Evolutionary conservation across 2,797 vertebrate genomes (phyloP), one percentile per base, ranked within the genome.

Genomic region (Danio aesculapii): DNA sequence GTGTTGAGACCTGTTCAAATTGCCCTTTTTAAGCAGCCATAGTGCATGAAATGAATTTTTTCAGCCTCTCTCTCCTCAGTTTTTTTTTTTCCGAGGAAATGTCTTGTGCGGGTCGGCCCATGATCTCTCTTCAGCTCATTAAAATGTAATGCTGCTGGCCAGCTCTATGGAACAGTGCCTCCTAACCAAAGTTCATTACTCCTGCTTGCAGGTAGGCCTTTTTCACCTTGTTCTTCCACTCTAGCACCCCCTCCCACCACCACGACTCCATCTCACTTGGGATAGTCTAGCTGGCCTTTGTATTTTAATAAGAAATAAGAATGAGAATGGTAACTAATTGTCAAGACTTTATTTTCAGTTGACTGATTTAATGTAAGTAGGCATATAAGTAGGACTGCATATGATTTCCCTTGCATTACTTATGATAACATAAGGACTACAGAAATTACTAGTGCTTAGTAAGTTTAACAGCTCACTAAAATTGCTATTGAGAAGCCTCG

Each of bases 121-220:
- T 91, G 90, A 91, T 93, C 95, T 95, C 94, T 93, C 91, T 93
- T 92, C 92, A 95, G 94, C 94, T 96, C 95, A 96, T 96, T 95
- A 95, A 95, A 95, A 93, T 94, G 92, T 95, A 94, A 95, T 94
- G 93, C 93, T 90, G 92, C 93, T 93, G 93, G 91, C 91, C 91
- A 95, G 92, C 93, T 95, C 93, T 92, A 93, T 93, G 93, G 94
- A 95, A 95, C 93, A 93, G 91, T 94, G 95, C 94, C 91, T 94
- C 92, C 93, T 94, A 94, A 94, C 92, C 93, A 96, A 95, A 96
- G 96, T 95, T 96, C 93, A 96, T 92, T 92, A 91, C 93, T 91
- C 86, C 90, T 89, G 77, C 84, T 88, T 83, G 83, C 86, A 88
- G 86, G 86, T 88, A 86, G 79, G 83, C 77, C 83, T 86, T 84